phyloP scores from a whole-genome alignment of 2,888 invertebrate genomes.

The Acanthacorydalis orientalis region DNA sequence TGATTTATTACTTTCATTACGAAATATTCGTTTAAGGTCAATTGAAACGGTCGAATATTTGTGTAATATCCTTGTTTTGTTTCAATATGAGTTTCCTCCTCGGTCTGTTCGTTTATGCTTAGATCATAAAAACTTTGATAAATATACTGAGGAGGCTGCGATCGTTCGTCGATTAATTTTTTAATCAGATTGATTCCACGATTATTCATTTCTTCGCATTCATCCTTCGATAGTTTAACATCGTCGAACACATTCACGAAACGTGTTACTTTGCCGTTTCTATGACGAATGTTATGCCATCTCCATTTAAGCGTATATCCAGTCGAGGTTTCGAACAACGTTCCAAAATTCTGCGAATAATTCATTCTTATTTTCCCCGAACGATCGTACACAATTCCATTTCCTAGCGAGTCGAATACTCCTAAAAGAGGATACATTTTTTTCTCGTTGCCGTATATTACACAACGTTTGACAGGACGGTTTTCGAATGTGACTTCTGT shows the following conservation, averaged over 20 bases:
- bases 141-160: too few relatives aligned
- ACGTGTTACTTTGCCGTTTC: background rate
- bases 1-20: background rate
- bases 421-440: background rate
- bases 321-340: background rate
- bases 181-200: background rate
- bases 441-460: background rate
- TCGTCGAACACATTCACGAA: too few relatives aligned
- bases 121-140: background rate
- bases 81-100: background rate
- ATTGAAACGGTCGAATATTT: background rate
- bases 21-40: background rate
- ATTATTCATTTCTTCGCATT: background rate
- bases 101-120: background rate
- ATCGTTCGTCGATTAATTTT: background rate
- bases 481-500: background rate
- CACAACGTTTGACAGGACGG: background rate
- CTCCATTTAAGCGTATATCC: background rate
- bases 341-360: constrained; percentile 2
- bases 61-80: background rate
- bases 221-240: background rate
- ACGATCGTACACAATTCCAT: constrained; percentile 1
- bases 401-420: background rate
- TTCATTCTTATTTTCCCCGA: background rate
- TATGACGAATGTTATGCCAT: constrained; percentile 1